Percentiles rank a stretch among this genome's conserved stretches.
Conservation (phyloP, 2,888 invertebrate species). For the Dryocosmus kuriphilus region DNA sequence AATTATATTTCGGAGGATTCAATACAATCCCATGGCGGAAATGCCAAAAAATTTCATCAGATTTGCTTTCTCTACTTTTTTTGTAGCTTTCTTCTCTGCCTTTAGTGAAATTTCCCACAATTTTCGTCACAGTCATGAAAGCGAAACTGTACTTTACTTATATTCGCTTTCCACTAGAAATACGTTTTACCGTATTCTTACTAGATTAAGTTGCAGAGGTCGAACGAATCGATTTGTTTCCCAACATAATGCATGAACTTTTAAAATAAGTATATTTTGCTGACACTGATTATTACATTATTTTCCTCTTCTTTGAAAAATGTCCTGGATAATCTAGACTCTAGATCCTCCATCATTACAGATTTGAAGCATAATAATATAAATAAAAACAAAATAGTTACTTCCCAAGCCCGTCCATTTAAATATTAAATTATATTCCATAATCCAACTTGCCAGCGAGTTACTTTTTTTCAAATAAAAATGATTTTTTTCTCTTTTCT, state of each 20-base stretch:
- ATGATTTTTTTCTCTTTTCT: no score
- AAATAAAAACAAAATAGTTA: no score
- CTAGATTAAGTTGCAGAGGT: slow-evolving; percentile 1
- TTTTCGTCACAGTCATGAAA: background rate
- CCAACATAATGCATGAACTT: background rate
- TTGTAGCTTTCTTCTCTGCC: background rate
- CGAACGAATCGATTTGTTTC: background rate
- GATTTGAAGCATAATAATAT: background rate
- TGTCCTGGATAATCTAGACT: background rate
- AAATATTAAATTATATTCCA: no score
- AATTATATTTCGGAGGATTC: no score
- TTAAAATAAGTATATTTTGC: background rate
- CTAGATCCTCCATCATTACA: background rate
- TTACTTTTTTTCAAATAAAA: no score
- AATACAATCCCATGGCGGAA: background rate
- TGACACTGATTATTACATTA: background rate
- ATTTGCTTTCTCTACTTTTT: background rate
- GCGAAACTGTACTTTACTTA: background rate
- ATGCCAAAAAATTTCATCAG: background rate
- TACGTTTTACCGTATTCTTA: background rate
- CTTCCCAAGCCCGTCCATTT: no score
- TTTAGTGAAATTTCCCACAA: background rate
- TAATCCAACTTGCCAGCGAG: no score
- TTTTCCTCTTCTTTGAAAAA: background rate
- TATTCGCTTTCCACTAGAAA: background rate